Evolutionary conservation across 2,113 vertebrate genomes (phyloP), one percentile per base, ranked within the genome.

Genomic region (Hippocampus guttulatus): DNA sequence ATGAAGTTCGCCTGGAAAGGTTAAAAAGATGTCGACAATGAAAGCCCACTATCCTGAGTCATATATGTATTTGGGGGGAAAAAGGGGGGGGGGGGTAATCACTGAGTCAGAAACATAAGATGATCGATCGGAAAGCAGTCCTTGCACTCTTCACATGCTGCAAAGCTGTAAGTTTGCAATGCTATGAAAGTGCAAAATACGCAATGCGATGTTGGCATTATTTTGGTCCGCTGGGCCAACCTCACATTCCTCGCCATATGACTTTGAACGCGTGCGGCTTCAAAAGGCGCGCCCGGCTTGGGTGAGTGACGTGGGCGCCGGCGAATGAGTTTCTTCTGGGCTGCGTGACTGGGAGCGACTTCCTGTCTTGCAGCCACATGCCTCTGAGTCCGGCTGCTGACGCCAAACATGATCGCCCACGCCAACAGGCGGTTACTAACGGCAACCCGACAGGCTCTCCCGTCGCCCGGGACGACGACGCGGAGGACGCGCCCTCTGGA

Each of bases 371-470:
- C 85, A 93, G 92, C 88, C 88, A 89, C 93, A 95, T 96, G 94
- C 93, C 95, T 94, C 93, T 93, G 91, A 94, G 94, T 93, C 94
- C 94, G 88, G 93, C 94, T 86, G 93, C 92, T 89, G 91, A 93
- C 92, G 90, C 92, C 89, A 92, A 93, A 87, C 94, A 95, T 94
- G 94, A 94, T 89, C 93, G 92, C 92, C 93, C 91, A 82, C 92
- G 91, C 90, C 93, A 93, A 91, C 90, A 92, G 91, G 89, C 91
- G 89, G 91, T 93, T 93, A 87, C 93, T 88, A 93, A 93, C 87
- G 91, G 94, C 92, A 93, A 93, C 88, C 92, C 92, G 78, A 91
- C 93, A 91, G 92, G 92, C 90, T 91, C 91, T 86, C 81, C 89
- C 87, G 81, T 87, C 84, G 81, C 83, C 88, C 77, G 88, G 88